A percentile compares a stretch with the other conserved stretches of the same genome.
Evolutionary conservation across 2,797 vertebrate species (phyloP).

Genomic region (Hippocampus kuda): DNA sequence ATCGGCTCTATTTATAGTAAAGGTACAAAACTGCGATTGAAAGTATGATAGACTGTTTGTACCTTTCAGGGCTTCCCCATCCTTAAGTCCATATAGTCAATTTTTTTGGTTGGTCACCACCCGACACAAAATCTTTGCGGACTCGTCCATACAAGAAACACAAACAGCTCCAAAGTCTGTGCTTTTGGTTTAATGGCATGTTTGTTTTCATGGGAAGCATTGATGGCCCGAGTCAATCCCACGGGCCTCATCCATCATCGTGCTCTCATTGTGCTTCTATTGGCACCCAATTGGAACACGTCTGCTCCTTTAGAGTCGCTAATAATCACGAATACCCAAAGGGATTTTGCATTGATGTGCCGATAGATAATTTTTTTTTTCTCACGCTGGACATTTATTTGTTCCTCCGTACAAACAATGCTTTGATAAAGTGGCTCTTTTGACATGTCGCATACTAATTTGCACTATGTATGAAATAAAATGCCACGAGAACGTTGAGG

Average conservation of each 20-base stretch:
- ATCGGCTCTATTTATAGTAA: neutral
- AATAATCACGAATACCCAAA: conserved; percentile 44
- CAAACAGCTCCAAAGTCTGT: neutral
- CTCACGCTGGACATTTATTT: conserved; percentile 21
- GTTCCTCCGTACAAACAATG: conserved; percentile 14
- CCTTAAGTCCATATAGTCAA: neutral
- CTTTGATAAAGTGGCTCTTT: neutral
- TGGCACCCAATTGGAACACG: conserved; percentile 38
- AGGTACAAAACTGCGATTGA: neutral
- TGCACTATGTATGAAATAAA: neutral
- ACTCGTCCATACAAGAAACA: neutral
- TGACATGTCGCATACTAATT: neutral
- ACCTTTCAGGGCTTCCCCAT: neutral
- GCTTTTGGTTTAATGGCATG: conserved; percentile 38
- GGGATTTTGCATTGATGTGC: conserved; percentile 8
- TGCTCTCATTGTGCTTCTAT: conserved; percentile 42
- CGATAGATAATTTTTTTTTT: conserved; percentile 23
- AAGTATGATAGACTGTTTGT: neutral
- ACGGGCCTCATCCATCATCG: conserved; percentile 48
- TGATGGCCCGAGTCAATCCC: conserved; percentile 46
- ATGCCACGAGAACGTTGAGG: neutral
- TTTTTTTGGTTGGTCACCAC: neutral
- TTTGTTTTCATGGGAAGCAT: conserved; percentile 45
- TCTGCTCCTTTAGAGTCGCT: conserved; percentile 44
- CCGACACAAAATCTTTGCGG: neutral